Evolutionary conservation across 2,888 invertebrate genomes (phyloP).

Genomic region (Pyrgus malvae): DNA sequence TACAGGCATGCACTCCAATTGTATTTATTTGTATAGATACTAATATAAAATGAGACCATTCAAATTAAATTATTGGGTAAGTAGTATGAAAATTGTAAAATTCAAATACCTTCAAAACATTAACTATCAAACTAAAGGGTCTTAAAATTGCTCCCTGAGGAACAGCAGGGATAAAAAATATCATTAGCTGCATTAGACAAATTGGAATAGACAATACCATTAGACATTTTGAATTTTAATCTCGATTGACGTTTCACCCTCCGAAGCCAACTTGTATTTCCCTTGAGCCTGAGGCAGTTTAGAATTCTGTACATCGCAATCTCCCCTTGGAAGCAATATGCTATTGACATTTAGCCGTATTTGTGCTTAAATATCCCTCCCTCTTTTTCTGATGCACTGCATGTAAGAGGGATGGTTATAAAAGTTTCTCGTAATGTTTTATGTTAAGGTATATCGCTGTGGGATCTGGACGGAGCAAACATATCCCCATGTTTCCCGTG

Average conservation of each 20-base stretch:
- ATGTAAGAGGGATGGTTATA: conserved; percentile 42
- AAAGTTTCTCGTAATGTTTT: conserved; percentile 36
- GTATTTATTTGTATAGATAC: too few species aligned
- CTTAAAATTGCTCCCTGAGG: conserved; percentile 15
- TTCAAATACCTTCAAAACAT: background rate
- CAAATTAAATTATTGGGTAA: too few species aligned
- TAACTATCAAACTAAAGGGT: conserved; percentile 6
- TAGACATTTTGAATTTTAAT: conserved; percentile 65
- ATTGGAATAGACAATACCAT: conserved; percentile 57
- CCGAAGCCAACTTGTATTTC: conserved; percentile 63
- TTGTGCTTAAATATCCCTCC: conserved; percentile 40
- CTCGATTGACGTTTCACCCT: conserved; percentile 68
- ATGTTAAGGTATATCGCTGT: conserved; percentile 10
- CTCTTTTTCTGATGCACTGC: conserved; percentile 43
- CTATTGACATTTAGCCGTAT: conserved; percentile 48
- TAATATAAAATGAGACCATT: too few species aligned
- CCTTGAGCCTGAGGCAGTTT: conserved; percentile 62
- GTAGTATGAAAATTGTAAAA: background rate
- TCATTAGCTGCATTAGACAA: conserved; percentile 51
- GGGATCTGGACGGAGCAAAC: conserved; percentile 59
- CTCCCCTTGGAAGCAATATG: conserved; percentile 50
- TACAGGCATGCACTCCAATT: too few species aligned
- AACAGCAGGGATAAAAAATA: conserved; percentile 18
- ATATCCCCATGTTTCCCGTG: conserved; percentile 64
- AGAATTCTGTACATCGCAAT: conserved; percentile 40